Evolutionary conservation across 2,888 invertebrate species (phyloP), one percentile per base, ranked within the genome.

Genomic region (Chrysotoxum bicinctum): DNA sequence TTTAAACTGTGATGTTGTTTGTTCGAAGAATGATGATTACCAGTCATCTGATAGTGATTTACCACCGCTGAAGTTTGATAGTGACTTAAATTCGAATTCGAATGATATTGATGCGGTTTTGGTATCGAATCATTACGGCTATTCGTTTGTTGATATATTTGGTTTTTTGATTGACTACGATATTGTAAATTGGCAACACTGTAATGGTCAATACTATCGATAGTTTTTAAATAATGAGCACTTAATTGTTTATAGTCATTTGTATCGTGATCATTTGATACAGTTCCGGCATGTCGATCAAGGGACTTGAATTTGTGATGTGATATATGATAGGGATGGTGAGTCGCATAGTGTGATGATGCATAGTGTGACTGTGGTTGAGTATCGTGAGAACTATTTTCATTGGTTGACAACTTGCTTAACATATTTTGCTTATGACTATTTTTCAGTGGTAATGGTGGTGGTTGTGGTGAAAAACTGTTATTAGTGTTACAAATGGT

Each of bases 151-250:
- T 90, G 88, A 85, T 91, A 91, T 48, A 91, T 91, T 76, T 91
- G 90, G 16, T 90, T 90, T 83, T 91, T 91, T 4, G 91, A 91
- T 45, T 90, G 91, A 62, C 90, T 91, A 87, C 90, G 91, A 88
- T 89, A 89, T 26, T 89, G 90, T 68, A 90, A 87, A 76, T 88
- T 91, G 80, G 90, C 90, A 75, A 90, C 90, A 83, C 90, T 90
- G 32, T 90, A 91, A 40, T 89, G 90, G 84, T 91, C 91, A 21
- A 91, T 87, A 56, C 90, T 90, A 48, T 91, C 91, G 54, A 91
- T 91, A 0, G 91, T 90, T 86, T 91, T 91, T 77, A 91, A 81
- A 87, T 91, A 91, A 72, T 90, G 91, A 10, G 91, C 90, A 87
- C 89, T 91, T 16, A 91, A 89, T 87, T 91, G 90, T 52, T 89